Conservation (phyloP, 2,888 invertebrate species). For the Cephalotes varians region DNA sequence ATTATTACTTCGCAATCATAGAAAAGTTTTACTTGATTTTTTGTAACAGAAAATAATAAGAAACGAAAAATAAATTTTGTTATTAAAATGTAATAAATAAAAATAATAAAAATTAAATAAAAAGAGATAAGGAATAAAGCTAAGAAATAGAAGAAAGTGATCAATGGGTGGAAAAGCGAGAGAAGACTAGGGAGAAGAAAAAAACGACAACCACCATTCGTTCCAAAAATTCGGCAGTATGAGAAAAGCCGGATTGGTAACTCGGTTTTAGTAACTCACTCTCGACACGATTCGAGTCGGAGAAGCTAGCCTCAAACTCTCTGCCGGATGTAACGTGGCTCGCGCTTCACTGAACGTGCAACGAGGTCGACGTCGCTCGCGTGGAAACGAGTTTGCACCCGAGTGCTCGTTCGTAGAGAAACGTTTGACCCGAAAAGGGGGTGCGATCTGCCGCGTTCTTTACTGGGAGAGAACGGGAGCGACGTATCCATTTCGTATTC, state of each 20-base stretch:
- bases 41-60: not conserved
- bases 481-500: slow-evolving; percentile 70
- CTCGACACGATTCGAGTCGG: slow-evolving; percentile 67
- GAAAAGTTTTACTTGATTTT: not conserved
- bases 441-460: slow-evolving; percentile 65
- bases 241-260: slow-evolving; percentile 49
- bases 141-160: not conserved
- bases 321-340: slow-evolving; percentile 58
- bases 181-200: not conserved
- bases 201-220: not conserved
- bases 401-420: slow-evolving; percentile 66
- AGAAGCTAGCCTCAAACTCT: slow-evolving; percentile 58
- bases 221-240: slow-evolving; percentile 31
- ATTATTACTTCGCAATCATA: not conserved
- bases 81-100: slow-evolving; percentile 7
- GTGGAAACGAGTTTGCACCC: slow-evolving; percentile 72
- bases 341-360: slow-evolving; percentile 50
- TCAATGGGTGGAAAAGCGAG: not conserved
- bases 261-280: slow-evolving; percentile 73
- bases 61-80: not conserved
- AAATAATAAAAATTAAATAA: not conserved
- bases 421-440: slow-evolving; percentile 73
- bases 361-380: slow-evolving; percentile 66
- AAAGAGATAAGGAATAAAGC: not conserved
- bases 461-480: slow-evolving; percentile 59